Evolutionary conservation across 2,888 invertebrate genomes (phyloP).

Genomic region (Drosophila mimica): DNA sequence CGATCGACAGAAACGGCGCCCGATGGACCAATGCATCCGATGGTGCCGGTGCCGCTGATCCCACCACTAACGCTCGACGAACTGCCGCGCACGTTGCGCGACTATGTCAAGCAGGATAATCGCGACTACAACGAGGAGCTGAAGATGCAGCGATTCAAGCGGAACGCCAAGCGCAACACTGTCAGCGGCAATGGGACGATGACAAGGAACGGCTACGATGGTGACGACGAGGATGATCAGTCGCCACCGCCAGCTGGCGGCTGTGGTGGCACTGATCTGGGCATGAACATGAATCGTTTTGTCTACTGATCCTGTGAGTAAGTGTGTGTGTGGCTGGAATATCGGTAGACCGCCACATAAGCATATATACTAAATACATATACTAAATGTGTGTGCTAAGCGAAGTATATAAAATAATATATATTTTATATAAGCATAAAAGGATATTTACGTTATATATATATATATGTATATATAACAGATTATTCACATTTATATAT

Average conservation of each 20-base stretch:
- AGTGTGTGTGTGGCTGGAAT: slow-evolving; percentile 15
- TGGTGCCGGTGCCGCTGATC: slow-evolving; percentile 78
- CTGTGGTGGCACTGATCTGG: slow-evolving; percentile 83
- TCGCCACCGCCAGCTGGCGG: slow-evolving; percentile 83
- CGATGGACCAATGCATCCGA: slow-evolving; percentile 69
- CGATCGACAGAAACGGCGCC: slow-evolving; percentile 70
- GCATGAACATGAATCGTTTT: slow-evolving; percentile 83
- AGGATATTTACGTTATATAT: slow-evolving; percentile 29
- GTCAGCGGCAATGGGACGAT: slow-evolving; percentile 36
- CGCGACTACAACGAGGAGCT: slow-evolving; percentile 80
- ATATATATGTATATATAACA: slow-evolving; percentile 12
- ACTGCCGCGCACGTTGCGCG: slow-evolving; percentile 81
- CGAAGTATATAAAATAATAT: slow-evolving; percentile 25
- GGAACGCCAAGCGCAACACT: slow-evolving; percentile 41
- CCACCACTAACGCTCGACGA: slow-evolving; percentile 81
- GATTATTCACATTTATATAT: slow-evolving; percentile 12
- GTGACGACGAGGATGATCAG: slow-evolving; percentile 82
- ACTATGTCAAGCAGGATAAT: slow-evolving; percentile 83
- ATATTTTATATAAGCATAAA: slow-evolving; percentile 17
- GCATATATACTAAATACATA: slow-evolving; percentile 7
- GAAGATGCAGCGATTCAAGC: slow-evolving; percentile 76
- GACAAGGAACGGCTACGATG: slow-evolving; percentile 61
- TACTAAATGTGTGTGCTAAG: slow-evolving; percentile 13
- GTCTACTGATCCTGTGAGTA: slow-evolving; percentile 75
- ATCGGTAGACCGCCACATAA: slow-evolving; percentile 10